Conservation (phyloP, 2,113 vertebrate species). For the Tragelaphus buxtoni region DNA sequence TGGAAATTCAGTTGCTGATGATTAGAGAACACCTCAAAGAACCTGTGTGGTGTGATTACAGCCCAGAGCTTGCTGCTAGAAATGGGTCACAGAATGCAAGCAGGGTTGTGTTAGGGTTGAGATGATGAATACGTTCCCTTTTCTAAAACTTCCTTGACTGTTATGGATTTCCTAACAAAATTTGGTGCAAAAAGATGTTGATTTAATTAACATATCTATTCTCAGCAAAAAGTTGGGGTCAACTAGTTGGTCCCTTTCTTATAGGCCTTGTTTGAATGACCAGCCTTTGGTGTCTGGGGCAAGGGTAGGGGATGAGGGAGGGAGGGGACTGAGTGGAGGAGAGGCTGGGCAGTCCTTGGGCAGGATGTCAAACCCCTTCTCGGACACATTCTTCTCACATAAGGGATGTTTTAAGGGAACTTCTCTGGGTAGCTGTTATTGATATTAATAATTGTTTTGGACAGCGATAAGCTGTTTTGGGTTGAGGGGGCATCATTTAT, state of each 20-base stretch:
- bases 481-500: not conserved
- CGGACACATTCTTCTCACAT: not conserved
- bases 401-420: not conserved
- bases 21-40: constrained; percentile 26
- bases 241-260: not conserved
- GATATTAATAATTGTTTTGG: not conserved
- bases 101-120: not conserved
- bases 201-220: constrained; percentile 7
- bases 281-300: not conserved
- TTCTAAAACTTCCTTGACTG: not conserved
- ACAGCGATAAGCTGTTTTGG: not conserved
- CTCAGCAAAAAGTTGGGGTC: not conserved
- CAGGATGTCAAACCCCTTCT: not conserved
- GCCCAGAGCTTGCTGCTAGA: not conserved
- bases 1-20: not conserved
- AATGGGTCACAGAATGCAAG: not conserved
- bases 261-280: not conserved
- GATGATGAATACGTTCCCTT: not conserved
- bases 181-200: not conserved
- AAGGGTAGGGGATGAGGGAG: not conserved
- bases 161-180: not conserved
- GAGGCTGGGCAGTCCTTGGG: not conserved
- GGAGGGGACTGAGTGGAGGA: not conserved
- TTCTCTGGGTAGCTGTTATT: not conserved
- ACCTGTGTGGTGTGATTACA: not conserved